These are phyloP conservation scores for Hyposmocoma kahamanoa DNA, from an alignment of 1,140 invertebrate species.

Conservation along the genomic window DNA sequence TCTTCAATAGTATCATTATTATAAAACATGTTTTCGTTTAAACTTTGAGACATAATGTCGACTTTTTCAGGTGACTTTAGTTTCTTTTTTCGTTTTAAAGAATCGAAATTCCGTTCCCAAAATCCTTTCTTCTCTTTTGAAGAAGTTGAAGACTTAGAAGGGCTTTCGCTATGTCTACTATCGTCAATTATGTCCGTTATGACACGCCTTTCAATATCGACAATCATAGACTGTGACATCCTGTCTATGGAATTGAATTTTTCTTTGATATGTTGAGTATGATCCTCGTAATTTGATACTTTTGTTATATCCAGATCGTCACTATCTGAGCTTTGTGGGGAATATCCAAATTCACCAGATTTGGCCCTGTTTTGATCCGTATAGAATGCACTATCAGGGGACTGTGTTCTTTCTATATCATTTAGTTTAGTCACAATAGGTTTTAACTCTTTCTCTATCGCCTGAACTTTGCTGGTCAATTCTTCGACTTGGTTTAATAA, in stretches of 20 bases:
- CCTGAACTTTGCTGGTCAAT: constrained; percentile 73
- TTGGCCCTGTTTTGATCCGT: constrained; percentile 62
- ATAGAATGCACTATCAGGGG: constrained; percentile 60
- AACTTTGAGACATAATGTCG: constrained; percentile 76
- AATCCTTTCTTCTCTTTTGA: constrained; percentile 71
- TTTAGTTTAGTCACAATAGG: constrained; percentile 71
- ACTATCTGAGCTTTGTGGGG: constrained; percentile 65
- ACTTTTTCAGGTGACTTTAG: constrained; percentile 50
- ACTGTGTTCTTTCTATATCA: constrained; percentile 55
- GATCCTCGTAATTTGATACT: constrained; percentile 54
- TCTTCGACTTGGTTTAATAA: constrained; percentile 77
- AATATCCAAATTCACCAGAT: constrained; percentile 68
- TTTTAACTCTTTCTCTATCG: constrained; percentile 76
- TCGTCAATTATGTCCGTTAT: constrained; percentile 37
- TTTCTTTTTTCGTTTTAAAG: constrained; percentile 63
- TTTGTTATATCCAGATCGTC: constrained; percentile 61
- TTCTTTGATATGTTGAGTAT: constrained; percentile 57
- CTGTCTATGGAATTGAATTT: constrained; percentile 72
- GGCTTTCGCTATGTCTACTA: constrained; percentile 44
- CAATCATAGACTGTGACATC: constrained; percentile 76
- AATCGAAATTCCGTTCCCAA: constrained; percentile 73
- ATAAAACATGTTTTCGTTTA: constrained; percentile 77
- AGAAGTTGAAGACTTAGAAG: constrained; percentile 56
- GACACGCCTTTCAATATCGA: constrained; percentile 59
- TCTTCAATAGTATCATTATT: constrained; percentile 68